Percentiles rank a stretch among this genome's conserved stretches.
Evolutionary conservation across 1,140 invertebrate species (phyloP).

Genomic region (Drosophila neocordata): DNA sequence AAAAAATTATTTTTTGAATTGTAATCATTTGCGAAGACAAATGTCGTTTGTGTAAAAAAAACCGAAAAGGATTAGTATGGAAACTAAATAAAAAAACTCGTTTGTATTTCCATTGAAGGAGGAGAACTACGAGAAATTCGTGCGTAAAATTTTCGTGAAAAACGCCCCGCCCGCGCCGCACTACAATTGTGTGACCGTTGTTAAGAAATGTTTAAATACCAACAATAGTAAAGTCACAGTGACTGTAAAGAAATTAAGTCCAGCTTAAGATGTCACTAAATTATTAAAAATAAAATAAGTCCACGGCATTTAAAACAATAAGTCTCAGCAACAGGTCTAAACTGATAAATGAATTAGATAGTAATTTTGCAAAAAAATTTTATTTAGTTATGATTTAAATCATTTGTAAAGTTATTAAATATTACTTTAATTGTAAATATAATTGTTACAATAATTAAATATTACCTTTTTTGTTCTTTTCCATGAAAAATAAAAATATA

Average conservation of each 20-base stretch:
- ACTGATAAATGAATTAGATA: too few species aligned
- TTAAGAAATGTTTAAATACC: not conserved
- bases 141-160: conserved; percentile 57
- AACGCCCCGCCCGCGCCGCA: conserved; percentile 51
- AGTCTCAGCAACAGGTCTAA: too few species aligned
- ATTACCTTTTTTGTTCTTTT: too few species aligned
- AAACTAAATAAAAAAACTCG: conserved; percentile 46
- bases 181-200: conserved; percentile 22
- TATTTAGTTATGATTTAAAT: too few species aligned
- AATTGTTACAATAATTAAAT: too few species aligned
- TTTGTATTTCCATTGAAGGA: conserved; percentile 33
- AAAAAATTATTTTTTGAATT: not conserved
- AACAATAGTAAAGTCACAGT: not conserved
- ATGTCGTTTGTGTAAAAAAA: conserved; percentile 2
- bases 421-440: too few species aligned
- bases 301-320: too few species aligned
- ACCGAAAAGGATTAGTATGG: conserved; percentile 32
- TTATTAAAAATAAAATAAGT: too few species aligned
- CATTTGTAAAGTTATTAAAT: too few species aligned
- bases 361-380: too few species aligned
- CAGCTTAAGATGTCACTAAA: too few species aligned
- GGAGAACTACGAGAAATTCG: conserved; percentile 52
- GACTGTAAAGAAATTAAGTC: not conserved
- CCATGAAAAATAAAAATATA: too few species aligned
- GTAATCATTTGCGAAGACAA: not conserved